Evolutionary conservation across 2,797 vertebrate species (phyloP).

Genomic region (Propithecus deckenii): DNA sequence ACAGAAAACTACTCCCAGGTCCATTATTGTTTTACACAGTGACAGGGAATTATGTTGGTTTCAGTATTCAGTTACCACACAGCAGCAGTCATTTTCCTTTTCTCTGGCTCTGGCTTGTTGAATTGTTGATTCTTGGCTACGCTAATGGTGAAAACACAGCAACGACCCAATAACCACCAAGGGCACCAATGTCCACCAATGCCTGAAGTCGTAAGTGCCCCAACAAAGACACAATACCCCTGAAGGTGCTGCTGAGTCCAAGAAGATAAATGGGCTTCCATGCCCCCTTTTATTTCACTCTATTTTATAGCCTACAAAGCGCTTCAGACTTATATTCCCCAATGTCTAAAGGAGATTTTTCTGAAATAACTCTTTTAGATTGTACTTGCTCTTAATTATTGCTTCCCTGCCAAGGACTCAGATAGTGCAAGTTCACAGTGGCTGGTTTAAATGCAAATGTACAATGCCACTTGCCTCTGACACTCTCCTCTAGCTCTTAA

Average conservation of each 20-base stretch:
- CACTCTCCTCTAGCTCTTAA: neutral
- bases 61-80: neutral
- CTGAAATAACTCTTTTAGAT: neutral
- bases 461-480: neutral
- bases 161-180: neutral
- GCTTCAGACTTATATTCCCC: neutral
- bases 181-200: neutral
- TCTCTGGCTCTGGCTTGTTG: neutral
- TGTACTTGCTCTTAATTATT: slow-evolving; percentile 36
- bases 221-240: neutral
- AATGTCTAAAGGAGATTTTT: neutral
- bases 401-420: neutral
- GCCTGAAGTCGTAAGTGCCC: neutral
- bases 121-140: neutral
- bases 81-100: slow-evolving; percentile 23
- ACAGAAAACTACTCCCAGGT: slow-evolving; percentile 4
- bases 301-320: neutral
- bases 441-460: slow-evolving; percentile 10
- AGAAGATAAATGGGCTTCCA: neutral
- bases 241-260: neutral
- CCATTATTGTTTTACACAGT: neutral
- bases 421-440: neutral
- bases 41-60: slow-evolving; percentile 35
- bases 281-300: neutral
- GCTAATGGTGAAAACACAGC: neutral